phyloP scores from a whole-genome alignment of 2,888 invertebrate species.

The Tetranychus truncatus region DNA sequence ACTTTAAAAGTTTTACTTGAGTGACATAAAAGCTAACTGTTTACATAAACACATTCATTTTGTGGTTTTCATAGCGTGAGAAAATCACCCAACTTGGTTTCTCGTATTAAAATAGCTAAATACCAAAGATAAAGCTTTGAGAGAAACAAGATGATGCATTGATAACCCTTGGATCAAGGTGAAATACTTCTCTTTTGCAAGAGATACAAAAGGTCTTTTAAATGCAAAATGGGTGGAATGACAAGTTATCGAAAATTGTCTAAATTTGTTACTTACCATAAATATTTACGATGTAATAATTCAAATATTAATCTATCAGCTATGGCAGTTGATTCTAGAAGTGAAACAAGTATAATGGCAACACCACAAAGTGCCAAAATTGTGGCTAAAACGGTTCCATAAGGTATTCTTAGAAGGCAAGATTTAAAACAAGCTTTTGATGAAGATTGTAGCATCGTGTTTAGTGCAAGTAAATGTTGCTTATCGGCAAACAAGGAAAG shows the following conservation, averaged over 20 bases:
- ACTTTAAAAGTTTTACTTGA: background rate
- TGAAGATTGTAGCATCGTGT: background rate
- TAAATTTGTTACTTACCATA: conserved; percentile 9
- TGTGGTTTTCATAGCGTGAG: too few species aligned
- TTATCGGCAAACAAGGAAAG: too few species aligned
- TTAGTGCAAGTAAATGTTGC: too few species aligned
- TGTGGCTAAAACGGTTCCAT: conserved; percentile 21
- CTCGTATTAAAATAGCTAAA: too few species aligned
- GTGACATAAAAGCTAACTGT: too few species aligned
- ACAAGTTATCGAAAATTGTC: background rate
- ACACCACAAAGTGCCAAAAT: conserved; percentile 20
- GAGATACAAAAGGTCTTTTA: too few species aligned
- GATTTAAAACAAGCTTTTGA: conserved; percentile 4
- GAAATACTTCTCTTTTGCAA: too few species aligned
- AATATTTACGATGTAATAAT: conserved; percentile 18
- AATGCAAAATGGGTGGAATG: background rate
- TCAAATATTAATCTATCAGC: conserved; percentile 19
- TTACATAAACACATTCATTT: too few species aligned
- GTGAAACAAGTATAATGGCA: conserved; percentile 15
- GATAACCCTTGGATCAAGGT: too few species aligned
- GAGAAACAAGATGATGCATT: too few species aligned
- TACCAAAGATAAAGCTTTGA: too few species aligned
- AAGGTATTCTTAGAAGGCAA: conserved; percentile 20
- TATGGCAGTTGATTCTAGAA: conserved; percentile 17
- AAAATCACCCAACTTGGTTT: too few species aligned